phyloP scores from a whole-genome alignment of 1,140 invertebrate species.

The Marisa cornuarietis region DNA sequence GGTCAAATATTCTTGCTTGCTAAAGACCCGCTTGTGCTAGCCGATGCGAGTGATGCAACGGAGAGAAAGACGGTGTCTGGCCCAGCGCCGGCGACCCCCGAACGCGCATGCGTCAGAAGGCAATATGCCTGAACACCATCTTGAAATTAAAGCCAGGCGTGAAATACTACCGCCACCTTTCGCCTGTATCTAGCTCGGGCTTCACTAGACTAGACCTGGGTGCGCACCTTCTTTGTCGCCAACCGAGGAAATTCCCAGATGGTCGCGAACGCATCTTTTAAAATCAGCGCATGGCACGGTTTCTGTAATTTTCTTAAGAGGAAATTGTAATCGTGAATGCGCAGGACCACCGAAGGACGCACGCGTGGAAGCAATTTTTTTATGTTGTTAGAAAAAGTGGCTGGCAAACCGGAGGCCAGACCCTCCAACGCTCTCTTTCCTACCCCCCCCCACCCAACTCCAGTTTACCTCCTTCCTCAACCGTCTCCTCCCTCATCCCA shows the following conservation, averaged over 20 bases:
- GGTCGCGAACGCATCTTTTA: constrained; percentile 23
- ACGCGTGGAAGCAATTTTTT: constrained; percentile 3
- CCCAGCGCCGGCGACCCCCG: background rate
- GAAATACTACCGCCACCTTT: constrained; percentile 12
- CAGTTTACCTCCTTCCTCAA: too few species aligned
- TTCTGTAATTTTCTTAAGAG: constrained; percentile 32
- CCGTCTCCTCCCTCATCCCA: too few species aligned
- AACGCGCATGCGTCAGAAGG: too few species aligned
- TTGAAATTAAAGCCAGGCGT: constrained; percentile 24
- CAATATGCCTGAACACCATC: constrained; percentile 6
- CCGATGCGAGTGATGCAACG: constrained; percentile 17
- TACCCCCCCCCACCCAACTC: too few species aligned
- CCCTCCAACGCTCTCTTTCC: too few species aligned
- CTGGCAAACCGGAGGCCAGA: background rate
- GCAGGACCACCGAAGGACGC: background rate
- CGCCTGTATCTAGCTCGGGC: constrained; percentile 13
- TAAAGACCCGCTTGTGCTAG: constrained; percentile 25
- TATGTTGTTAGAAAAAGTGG: background rate
- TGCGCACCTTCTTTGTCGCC: constrained; percentile 20
- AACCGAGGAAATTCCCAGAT: constrained; percentile 23
- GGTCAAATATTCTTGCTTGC: constrained; percentile 33
- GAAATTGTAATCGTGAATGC: constrained; percentile 26
- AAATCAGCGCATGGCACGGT: constrained; percentile 12
- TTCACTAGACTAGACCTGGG: constrained; percentile 7
- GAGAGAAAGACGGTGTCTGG: background rate